Evolutionary conservation across 2,113 vertebrate genomes (phyloP), one percentile per base, ranked within the genome.

Genomic region (Podilymbus podiceps): DNA sequence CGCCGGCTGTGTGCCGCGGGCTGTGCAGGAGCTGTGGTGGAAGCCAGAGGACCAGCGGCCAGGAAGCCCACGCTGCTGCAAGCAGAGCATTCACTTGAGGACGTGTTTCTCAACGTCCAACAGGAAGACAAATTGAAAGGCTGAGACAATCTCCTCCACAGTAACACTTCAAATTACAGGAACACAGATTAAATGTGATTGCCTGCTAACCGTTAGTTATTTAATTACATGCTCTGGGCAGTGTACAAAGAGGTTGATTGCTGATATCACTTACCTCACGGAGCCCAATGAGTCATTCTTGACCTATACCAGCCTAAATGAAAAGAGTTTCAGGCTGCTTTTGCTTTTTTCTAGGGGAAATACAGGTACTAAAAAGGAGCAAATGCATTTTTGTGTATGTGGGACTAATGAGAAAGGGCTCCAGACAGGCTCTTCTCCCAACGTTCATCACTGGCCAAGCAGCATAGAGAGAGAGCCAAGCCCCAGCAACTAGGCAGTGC

Each of bases 21-120:
- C n/a, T 55, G 11, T 12, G 20, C 28, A 49, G 49, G 25, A 85
- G 22, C 46, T 44, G 19, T 75, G 46, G 14, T 35, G 52, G 47
- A n/a, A 86, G 11, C 8, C 1, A 1, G 27, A 16, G n/a, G 30
- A 31, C 27, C 58, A 44, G n/a, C 0, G 0, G 46, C 9, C 47
- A 73, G 59, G 30, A 82, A 80, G 17, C 31, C 42, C 17, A 28
- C 46, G 35, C 71, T 42, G 47, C 38, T 73, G 42, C 16, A 47
- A 73, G 42, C 13, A 55, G 40, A 89, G 24, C n/a, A 50, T 40
- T 88, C 3, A 0, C 42, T 46, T 38, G 11, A 81, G 49, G 31
- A 46, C 13, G 21, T 1, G 12, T 71, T 76, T 91, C 84, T 81
- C 52, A 46, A 2, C 3, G 3, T 38, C 58, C 58, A 50, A 49